Conservation (phyloP, 2,888 invertebrate genomes). For the Meliscaeva auricollis region DNA sequence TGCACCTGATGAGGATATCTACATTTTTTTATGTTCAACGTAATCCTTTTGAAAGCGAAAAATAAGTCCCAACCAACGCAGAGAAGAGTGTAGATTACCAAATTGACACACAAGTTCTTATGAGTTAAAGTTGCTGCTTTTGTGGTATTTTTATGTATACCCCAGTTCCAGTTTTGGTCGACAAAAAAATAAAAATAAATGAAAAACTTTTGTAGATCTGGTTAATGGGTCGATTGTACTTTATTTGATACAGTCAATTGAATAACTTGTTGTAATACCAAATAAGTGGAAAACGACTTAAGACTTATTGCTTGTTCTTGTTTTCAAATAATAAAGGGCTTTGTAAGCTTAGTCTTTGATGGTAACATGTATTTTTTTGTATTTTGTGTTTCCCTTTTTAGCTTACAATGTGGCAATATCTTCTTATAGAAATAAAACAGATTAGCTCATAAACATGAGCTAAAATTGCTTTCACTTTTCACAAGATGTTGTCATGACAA, state of each 20-base stretch:
- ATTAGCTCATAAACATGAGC: no score
- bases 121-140: constrained; percentile 11
- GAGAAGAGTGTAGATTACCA: constrained; percentile 11
- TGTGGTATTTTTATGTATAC: constrained; percentile 18
- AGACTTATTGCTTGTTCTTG: background rate
- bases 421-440: no score
- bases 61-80: background rate
- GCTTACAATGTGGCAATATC: no score
- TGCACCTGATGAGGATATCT: constrained; percentile 18
- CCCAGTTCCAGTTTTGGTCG: no score
- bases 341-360: background rate
- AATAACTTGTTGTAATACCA: constrained; percentile 1
- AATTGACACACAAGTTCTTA: background rate
- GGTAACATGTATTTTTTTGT: no score
- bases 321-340: background rate
- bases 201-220: background rate
- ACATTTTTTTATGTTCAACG: background rate
- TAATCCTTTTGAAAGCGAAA: constrained; percentile 27
- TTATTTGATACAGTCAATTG: constrained; percentile 27
- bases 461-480: no score
- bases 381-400: no score
- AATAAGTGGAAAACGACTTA: background rate
- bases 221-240: constrained; percentile 7
- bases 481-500: no score
- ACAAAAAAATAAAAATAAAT: background rate